phyloP scores from a whole-genome alignment of 2,113 vertebrate genomes.

The Piliocolobus tephrosceles region DNA sequence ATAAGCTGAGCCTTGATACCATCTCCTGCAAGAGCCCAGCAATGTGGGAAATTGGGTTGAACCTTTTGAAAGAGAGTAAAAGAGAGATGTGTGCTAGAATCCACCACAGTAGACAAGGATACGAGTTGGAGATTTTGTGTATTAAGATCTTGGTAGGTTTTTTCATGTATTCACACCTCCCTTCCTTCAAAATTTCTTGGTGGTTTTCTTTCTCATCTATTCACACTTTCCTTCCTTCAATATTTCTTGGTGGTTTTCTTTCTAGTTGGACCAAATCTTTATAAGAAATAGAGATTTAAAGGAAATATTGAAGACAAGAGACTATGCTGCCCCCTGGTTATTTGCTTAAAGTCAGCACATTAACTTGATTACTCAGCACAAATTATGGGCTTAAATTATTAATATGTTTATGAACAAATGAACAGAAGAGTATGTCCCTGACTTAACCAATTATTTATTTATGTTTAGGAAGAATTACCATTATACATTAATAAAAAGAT shows the following conservation, averaged over 20 bases:
- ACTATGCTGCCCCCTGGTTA: background rate
- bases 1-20: background rate
- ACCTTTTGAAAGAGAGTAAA: background rate
- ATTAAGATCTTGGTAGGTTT: background rate
- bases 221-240: background rate
- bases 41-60: background rate
- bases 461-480: background rate
- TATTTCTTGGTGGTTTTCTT: background rate
- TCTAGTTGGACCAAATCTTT: background rate
- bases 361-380: background rate
- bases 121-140: background rate
- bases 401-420: background rate
- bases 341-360: background rate
- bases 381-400: background rate
- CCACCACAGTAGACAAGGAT: background rate
- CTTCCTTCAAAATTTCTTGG: background rate
- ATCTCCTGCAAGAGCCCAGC: background rate
- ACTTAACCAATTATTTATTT: background rate
- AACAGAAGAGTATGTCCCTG: background rate
- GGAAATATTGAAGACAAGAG: background rate
- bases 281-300: constrained; percentile 2
- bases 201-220: background rate
- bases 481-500: background rate
- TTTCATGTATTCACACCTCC: background rate
- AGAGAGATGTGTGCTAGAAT: background rate